Evolutionary conservation across 2,797 vertebrate species (phyloP), one percentile per base, ranked within the genome.

Genomic region (Vespertilio murinus): DNA sequence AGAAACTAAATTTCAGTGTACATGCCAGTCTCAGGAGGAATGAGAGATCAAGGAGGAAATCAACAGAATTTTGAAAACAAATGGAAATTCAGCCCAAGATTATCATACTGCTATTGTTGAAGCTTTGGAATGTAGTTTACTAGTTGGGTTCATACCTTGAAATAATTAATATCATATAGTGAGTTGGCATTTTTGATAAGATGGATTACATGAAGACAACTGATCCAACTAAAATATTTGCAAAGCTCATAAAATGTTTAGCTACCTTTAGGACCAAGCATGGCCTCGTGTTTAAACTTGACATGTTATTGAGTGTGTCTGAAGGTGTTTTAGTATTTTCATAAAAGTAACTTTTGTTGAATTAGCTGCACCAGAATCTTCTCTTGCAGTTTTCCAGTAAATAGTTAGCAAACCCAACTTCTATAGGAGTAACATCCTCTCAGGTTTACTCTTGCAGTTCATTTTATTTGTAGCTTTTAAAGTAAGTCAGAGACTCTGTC

Each of bases 391-490:
- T 78, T 64, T 2, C 17, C 30, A 70, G 25, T 77, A 80, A 77
- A 81, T n/a, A 38, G 8, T 78, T 78, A 73, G 81, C 16, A 91
- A 81, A 94, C 10, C 5, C 7, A 35, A 17, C 10, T n/a, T 94
- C 30, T 47, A 6, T 17, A 45, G 8, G 16, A 42, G 6, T 12
- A 74, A 20, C 45, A 75, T 85, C 20, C 25, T 61, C 49, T 56
- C 20, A 35, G 52, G 38, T 81, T 81, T 90, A 40, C 30, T 78
- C 5, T 22, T 81, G 64, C 22, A 28, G 3, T 30, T 85, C n/a
- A 73, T 80, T 25, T 85, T 35, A 69, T 73, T 78, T 91, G 42
- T n/a, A 87, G 5, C 35, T 93, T 82, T 88, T 83, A 73, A 56
- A 86, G 9, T 40, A 92, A 87, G 45, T 33, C 23, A 7, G 16